phyloP scores from a whole-genome alignment of 2,888 invertebrate genomes.

The Caenorhabditis becei region DNA sequence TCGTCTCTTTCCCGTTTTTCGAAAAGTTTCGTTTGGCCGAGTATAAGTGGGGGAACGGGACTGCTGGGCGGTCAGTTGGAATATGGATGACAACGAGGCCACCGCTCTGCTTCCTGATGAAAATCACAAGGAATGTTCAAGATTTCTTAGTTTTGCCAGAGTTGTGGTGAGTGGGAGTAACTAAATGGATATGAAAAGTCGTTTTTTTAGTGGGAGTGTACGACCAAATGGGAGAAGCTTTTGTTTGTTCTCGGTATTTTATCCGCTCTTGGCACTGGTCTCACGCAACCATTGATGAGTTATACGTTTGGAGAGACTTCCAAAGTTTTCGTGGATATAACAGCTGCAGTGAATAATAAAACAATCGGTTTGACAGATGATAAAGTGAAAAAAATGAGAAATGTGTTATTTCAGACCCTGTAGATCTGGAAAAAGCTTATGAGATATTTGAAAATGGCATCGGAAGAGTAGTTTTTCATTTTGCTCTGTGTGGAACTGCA shows the following conservation, averaged over 20 bases:
- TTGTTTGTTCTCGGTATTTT: conserved; percentile 67
- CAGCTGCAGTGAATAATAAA: conserved; percentile 49
- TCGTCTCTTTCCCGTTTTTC: too few species aligned
- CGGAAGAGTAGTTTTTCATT: conserved; percentile 35
- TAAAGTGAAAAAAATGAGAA: background rate
- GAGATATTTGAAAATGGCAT: conserved; percentile 41
- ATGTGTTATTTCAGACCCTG: conserved; percentile 33
- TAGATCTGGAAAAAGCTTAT: conserved; percentile 53
- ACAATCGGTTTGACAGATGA: conserved; percentile 32
- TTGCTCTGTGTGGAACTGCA: conserved; percentile 42
- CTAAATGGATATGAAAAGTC: too few species aligned
- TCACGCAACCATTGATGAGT: conserved; percentile 60
- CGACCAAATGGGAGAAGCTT: conserved; percentile 62
- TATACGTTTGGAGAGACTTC: conserved; percentile 64
- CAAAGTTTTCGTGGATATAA: conserved; percentile 58
- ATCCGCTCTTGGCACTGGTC: conserved; percentile 68
- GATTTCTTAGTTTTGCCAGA: too few species aligned
- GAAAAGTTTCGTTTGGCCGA: too few species aligned
- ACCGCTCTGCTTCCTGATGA: too few species aligned
- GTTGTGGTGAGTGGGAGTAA: too few species aligned
- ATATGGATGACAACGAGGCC: too few species aligned
- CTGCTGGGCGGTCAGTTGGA: too few species aligned
- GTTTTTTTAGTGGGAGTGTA: conserved; percentile 69
- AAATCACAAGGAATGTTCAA: too few species aligned
- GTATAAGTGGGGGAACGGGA: too few species aligned